phyloP scores from a whole-genome alignment of 1,140 invertebrate genomes.

The Akabosia matsudoensis region DNA sequence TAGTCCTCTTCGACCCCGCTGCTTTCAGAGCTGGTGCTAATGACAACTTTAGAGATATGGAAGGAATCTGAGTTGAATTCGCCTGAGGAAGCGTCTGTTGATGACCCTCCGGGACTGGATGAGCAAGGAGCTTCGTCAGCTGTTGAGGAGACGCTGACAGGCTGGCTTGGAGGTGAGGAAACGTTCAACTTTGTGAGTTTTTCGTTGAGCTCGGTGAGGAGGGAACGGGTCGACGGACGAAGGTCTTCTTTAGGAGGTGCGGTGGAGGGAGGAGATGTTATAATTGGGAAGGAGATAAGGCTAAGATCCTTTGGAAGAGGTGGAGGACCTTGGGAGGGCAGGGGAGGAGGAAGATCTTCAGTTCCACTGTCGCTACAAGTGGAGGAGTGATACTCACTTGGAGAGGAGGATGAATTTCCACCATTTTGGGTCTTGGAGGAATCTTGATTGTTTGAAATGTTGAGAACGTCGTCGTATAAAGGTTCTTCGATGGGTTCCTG shows the following conservation, averaged over 20 bases:
- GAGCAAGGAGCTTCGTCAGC: background rate
- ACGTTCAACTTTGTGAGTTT: conserved; percentile 43
- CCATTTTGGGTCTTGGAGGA: background rate
- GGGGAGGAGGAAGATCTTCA: conserved; percentile 36
- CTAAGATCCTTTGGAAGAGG: conserved; percentile 36
- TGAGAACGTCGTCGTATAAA: conserved; percentile 46
- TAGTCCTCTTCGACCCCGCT: conserved; percentile 47
- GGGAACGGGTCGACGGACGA: conserved; percentile 31
- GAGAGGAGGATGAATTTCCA: background rate
- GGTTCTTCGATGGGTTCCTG: conserved; percentile 35
- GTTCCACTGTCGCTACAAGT: background rate
- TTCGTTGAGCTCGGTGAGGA: conserved; percentile 44
- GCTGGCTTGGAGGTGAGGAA: background rate
- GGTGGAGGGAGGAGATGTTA: no score
- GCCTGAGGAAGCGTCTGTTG: background rate
- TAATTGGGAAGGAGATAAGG: conserved; percentile 25
- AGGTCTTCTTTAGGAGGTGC: background rate
- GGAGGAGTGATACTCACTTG: background rate
- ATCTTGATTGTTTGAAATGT: no score
- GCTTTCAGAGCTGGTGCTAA: conserved; percentile 39
- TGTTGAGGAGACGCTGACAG: background rate
- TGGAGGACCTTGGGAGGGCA: conserved; percentile 45
- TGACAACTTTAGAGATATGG: conserved; percentile 43
- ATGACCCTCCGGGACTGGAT: background rate
- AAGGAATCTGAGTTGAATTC: background rate